phyloP scores from a whole-genome alignment of 2,113 vertebrate genomes.

The Pituophis catenifer region DNA sequence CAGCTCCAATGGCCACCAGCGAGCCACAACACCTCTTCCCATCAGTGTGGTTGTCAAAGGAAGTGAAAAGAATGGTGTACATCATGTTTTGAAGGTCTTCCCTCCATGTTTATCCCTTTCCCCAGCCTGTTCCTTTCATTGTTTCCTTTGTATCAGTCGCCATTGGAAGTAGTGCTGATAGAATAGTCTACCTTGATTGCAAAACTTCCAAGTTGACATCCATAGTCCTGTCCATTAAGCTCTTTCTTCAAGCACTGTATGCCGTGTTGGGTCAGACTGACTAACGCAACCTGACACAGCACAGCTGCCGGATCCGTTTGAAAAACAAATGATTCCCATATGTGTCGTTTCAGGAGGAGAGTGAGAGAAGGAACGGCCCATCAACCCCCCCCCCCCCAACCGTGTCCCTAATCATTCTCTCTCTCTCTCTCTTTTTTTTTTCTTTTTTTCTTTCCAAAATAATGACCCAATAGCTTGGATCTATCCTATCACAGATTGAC shows the following conservation, averaged over 20 bases:
- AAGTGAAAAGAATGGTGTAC: too few relatives aligned
- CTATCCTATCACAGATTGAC: slow-evolving; percentile 60
- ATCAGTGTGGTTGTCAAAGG: neutral
- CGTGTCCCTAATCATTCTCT: slow-evolving; percentile 42
- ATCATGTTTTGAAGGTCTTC: neutral
- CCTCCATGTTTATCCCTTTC: neutral
- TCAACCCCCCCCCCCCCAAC: neutral
- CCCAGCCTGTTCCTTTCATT: neutral
- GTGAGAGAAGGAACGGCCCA: slow-evolving; percentile 55
- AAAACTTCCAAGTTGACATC: slow-evolving; percentile 5
- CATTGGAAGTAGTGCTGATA: neutral
- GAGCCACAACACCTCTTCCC: neutral
- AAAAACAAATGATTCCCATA: slow-evolving; percentile 72
- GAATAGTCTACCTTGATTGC: neutral
- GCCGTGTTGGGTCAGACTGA: slow-evolving; percentile 70
- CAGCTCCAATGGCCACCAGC: too few relatives aligned
- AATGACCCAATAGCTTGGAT: slow-evolving; percentile 77
- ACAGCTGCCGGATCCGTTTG: slow-evolving; percentile 75
- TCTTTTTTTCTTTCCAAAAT: slow-evolving; percentile 67
- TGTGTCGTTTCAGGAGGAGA: slow-evolving; percentile 55
- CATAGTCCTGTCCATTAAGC: slow-evolving; percentile 42
- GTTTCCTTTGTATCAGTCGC: neutral
- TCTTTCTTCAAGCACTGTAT: slow-evolving; percentile 49
- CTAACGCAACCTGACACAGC: slow-evolving; percentile 77
- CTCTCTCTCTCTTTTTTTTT: neutral